These are phyloP conservation scores for Sebastes taczanowskii DNA, from an alignment of 2,797 vertebrate species.

Conservation along the genomic window DNA sequence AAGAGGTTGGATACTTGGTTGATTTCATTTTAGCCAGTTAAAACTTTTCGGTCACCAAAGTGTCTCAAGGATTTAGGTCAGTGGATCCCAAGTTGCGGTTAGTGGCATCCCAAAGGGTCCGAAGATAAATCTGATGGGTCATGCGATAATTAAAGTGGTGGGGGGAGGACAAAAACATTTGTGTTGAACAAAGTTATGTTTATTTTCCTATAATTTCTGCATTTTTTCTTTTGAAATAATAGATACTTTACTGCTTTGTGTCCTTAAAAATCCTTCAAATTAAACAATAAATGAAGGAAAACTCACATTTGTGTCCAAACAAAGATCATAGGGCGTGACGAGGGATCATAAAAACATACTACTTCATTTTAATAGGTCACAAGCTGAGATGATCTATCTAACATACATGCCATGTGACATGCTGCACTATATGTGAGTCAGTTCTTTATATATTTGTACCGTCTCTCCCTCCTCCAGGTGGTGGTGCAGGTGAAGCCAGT, in stretches of 20 bases:
- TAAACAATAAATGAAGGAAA: background rate
- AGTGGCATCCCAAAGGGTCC: background rate
- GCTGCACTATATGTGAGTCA: background rate
- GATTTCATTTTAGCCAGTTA: no score
- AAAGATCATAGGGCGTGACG: no score
- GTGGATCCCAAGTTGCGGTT: background rate
- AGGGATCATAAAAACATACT: no score
- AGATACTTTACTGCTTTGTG: background rate
- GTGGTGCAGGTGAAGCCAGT: conserved; percentile 90
- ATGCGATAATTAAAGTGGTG: background rate
- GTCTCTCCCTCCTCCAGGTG: conserved; percentile 78
- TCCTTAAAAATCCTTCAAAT: background rate
- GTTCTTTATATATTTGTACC: background rate
- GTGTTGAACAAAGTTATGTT: no score
- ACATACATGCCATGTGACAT: no score
- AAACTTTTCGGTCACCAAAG: background rate
- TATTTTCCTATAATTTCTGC: no score
- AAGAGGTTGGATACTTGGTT: conserved; percentile 82
- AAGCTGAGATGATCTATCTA: no score
- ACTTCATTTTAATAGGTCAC: no score
- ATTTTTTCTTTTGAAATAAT: background rate
- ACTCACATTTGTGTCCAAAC: background rate
- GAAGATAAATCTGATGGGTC: no score
- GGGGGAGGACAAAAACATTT: background rate
- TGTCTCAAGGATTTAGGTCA: background rate